phyloP scores from a whole-genome alignment of 2,113 vertebrate species.

The Thamnophis sirtalis region DNA sequence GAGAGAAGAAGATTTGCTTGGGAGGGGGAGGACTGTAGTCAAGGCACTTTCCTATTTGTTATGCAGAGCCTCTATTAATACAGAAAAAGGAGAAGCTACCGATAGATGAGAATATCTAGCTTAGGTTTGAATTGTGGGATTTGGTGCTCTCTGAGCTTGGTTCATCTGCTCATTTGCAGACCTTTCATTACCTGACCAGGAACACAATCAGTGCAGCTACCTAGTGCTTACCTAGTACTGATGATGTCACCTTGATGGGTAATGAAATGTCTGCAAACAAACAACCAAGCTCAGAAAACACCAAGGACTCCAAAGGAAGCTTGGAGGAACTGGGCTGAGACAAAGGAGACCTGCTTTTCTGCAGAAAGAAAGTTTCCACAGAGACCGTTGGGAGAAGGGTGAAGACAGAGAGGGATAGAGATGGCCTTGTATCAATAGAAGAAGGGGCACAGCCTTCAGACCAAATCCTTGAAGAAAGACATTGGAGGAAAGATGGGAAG shows the following conservation, averaged over 20 bases:
- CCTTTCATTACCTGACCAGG: not conserved
- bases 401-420: not conserved
- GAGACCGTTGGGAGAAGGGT: not conserved
- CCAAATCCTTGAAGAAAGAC: not conserved
- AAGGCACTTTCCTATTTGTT: not conserved
- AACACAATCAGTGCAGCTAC: not conserved
- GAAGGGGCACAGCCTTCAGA: not conserved
- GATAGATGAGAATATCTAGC: not conserved
- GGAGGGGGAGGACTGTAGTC: not conserved
- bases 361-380: not conserved
- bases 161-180: not conserved
- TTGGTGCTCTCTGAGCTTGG: not conserved
- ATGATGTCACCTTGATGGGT: not conserved
- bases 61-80: not conserved
- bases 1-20: not conserved
- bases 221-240: not conserved
- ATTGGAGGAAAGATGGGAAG: not conserved
- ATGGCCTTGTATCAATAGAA: not conserved
- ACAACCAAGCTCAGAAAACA: not conserved
- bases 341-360: not conserved
- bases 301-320: not conserved
- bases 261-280: not conserved
- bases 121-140: not conserved
- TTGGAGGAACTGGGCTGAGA: not conserved
- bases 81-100: not conserved